Evolutionary conservation across 1,140 invertebrate genomes (phyloP), one percentile per base, ranked within the genome.

Genomic region (Zaprionus ghesquierei): DNA sequence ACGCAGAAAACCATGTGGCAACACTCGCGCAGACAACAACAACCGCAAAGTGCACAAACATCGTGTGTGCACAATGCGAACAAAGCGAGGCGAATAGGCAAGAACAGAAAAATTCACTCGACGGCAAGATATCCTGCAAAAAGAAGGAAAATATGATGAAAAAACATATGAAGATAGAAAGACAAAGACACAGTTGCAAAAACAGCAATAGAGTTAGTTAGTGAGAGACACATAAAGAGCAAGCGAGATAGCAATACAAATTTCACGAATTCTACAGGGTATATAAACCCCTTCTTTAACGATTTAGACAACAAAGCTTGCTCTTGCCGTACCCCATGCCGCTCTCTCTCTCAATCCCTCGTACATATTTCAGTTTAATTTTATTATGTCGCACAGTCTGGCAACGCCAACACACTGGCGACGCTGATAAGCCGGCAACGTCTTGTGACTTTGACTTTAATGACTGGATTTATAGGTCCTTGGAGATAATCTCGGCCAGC

Each of bases 381-480:
- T 85, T 85, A 85, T 85, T 85, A 85, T 81, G 77, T 86, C 85
- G 70, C 81, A 61, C 72, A 69, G 53, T 59, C 38, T 58, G 54
- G 62, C 69, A 72, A 59, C 54, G 69, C 70, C 41, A 12, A 8
- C 38, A 50, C 41, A 35, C 70, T 75, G 44, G 41, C 69, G 59
- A 68, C 74, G 69, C 81, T 87, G 82, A 87, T 87, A 87, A 87
- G 82, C 68, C 65, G 61, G 70, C 80, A 89, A 75, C 84, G 84
- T 87, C 84, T 91, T 91, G 90, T 91, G 90, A 91, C 90, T 91
- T 91, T 91, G 90, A 91, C 90, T 91, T 91, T 91, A 91, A 91
- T 91, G 87, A 91, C 90, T 91, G 90, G 90, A 91, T 91, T 91
- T 91, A 91, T 91, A 91, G 90, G 90, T 91, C 90, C 90, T 91